These are phyloP conservation scores for Chroicocephalus ridibundus DNA, from an alignment of 2,113 vertebrate genomes.

Conservation along the genomic window DNA sequence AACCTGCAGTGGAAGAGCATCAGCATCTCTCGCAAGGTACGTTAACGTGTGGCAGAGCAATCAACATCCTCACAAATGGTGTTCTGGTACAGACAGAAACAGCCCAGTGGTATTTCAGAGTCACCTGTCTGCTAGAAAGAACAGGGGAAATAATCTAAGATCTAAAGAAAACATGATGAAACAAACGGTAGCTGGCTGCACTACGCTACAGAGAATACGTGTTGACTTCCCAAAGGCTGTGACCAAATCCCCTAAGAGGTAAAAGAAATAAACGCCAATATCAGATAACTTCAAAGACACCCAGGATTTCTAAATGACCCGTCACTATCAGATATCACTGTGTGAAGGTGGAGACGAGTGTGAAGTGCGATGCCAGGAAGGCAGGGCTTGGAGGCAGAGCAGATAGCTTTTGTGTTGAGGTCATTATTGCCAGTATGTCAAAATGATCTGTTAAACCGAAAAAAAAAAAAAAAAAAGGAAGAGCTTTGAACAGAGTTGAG, in stretches of 20 bases:
- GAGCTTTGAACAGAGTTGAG: not conserved
- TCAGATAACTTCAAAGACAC: not conserved
- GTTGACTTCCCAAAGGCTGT: not conserved
- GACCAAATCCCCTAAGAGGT: not conserved
- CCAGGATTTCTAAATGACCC: not conserved
- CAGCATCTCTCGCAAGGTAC: not conserved
- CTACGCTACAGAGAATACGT: not conserved
- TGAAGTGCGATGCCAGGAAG: not conserved
- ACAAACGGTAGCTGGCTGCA: not conserved
- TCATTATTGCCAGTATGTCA: not conserved
- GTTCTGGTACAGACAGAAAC: not conserved
- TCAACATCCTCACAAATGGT: fast-evolving
- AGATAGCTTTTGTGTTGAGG: not conserved
- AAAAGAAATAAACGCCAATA: not conserved
- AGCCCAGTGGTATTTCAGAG: not conserved
- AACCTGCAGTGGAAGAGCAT: not conserved
- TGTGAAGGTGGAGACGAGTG: not conserved
- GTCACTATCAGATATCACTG: not conserved
- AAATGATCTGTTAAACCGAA: not conserved
- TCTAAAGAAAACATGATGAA: not conserved
- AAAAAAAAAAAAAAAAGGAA: not conserved
- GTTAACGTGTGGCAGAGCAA: not conserved
- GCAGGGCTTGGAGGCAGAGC: not conserved
- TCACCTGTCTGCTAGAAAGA: not conserved
- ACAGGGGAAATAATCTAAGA: not conserved